Base-by-base conservation (phyloP, 2,888 invertebrate species). In the Polydrusus cervinus region DNA sequence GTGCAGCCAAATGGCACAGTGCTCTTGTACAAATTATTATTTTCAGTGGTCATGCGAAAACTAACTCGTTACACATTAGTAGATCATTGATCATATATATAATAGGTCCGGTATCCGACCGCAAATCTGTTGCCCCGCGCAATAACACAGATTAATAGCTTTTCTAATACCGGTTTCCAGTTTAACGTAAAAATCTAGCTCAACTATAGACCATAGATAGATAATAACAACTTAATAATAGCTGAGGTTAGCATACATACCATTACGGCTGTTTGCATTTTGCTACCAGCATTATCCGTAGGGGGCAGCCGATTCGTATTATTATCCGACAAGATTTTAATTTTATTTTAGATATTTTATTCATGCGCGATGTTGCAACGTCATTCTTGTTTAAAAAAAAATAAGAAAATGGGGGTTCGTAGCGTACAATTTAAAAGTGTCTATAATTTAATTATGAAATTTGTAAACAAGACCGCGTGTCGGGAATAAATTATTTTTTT, bases 151-250 rank as follows among this genome's bases (percentile, higher is more conserved):
- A 60, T 60, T 60, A 60, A 60, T 60, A 60, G 57, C 57, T 40
- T 60, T 60, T 38, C 38, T 38, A 74, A 68, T 68, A 74, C 68
- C 74, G 61, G 69, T 69, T 74, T 62, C 69, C 74, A 53, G 38
- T 53, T 43, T 51, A 43, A 62, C 16, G 47, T 38, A 38, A 73
- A 72, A 72, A 72, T 60, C 72, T 8, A 49, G 16, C 49, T 34
- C 68, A 49, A 47, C 61, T 73, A 61, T 51, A 43, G 64, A 43
- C 69, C 74, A 69, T 61, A 67, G 73, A 73, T 73, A 74, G 74
- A 74, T 74, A 74, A 74, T 74, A 69, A 74, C 68, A 69, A 69
- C 74, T 74, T 74, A 74, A 74, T 74, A 74, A 74, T 57, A 74
- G 69, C n/a, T 67, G 64, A 69, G 74, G 49, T 64, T 64, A 74